Percentiles rank a stretch among this genome's conserved stretches.
Conservation (phyloP, 2,113 vertebrate genomes). For the Amazona guildingii region DNA sequence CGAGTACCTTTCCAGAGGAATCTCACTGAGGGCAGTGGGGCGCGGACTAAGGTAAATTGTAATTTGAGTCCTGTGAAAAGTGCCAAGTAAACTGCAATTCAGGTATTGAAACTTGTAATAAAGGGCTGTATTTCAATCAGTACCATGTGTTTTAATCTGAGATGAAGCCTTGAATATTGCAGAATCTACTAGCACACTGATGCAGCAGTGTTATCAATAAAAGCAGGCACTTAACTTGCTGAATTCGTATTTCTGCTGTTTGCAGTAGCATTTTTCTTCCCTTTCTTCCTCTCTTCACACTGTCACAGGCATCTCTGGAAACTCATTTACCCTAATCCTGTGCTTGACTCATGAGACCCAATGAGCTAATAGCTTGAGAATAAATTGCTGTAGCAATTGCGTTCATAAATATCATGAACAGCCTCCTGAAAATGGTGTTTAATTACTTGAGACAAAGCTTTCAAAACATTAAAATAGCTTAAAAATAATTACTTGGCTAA, state of each 20-base stretch:
- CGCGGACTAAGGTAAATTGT: not conserved
- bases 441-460: slow-evolving; percentile 35
- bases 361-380: not conserved
- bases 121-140: not conserved
- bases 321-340: not conserved
- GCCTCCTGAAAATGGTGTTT: slow-evolving; percentile 4
- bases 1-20: not conserved
- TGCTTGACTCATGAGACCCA: not conserved
- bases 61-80: not conserved
- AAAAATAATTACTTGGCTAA: slow-evolving; percentile 23
- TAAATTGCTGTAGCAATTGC: slow-evolving; percentile 5
- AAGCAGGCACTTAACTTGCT: not conserved
- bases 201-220: not conserved
- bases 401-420: not conserved
- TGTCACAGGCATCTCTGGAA: not conserved
- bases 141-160: not conserved
- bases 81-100: not conserved
- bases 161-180: not conserved
- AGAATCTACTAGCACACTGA: not conserved
- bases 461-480: slow-evolving; percentile 20
- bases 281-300: not conserved
- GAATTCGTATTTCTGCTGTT: not conserved
- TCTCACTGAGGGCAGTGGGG: not conserved
- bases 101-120: not conserved
- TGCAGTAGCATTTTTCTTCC: not conserved